These are phyloP conservation scores for Lutraria rhynchaena DNA, from an alignment of 1,140 invertebrate genomes.

Conservation along the genomic window DNA sequence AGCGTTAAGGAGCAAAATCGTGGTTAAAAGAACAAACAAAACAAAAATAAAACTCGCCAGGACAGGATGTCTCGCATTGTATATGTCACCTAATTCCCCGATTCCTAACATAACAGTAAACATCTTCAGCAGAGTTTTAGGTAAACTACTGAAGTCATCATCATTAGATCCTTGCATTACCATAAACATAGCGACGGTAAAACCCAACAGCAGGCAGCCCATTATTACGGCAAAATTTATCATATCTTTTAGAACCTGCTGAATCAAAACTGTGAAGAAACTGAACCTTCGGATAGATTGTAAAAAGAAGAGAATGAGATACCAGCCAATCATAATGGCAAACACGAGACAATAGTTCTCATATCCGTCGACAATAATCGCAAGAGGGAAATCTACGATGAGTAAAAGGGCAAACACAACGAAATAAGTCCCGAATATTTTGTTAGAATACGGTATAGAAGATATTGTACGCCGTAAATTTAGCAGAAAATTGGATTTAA, in stretches of 20 bases:
- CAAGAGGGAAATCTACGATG: slow-evolving; percentile 59
- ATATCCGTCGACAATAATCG: neutral
- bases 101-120: too few relatives aligned
- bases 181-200: too few relatives aligned
- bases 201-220: neutral
- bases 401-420: slow-evolving; percentile 59
- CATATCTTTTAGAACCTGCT: slow-evolving; percentile 54
- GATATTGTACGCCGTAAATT: too few relatives aligned
- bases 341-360: slow-evolving; percentile 50
- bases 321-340: slow-evolving; percentile 65
- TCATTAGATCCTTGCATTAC: too few relatives aligned
- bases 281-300: slow-evolving; percentile 56
- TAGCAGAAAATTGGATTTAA: too few relatives aligned
- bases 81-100: too few relatives aligned
- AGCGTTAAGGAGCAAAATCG: neutral
- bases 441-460: slow-evolving; percentile 9
- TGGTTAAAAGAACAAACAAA: neutral
- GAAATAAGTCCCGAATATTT: slow-evolving; percentile 58
- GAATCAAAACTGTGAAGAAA: slow-evolving; percentile 67
- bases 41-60: neutral
- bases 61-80: too few relatives aligned
- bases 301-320: slow-evolving; percentile 60
- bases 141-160: too few relatives aligned
- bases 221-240: neutral
- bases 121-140: too few relatives aligned